Evolutionary conservation across 2,797 vertebrate genomes (phyloP).

Genomic region (Cyclura pinguis): DNA sequence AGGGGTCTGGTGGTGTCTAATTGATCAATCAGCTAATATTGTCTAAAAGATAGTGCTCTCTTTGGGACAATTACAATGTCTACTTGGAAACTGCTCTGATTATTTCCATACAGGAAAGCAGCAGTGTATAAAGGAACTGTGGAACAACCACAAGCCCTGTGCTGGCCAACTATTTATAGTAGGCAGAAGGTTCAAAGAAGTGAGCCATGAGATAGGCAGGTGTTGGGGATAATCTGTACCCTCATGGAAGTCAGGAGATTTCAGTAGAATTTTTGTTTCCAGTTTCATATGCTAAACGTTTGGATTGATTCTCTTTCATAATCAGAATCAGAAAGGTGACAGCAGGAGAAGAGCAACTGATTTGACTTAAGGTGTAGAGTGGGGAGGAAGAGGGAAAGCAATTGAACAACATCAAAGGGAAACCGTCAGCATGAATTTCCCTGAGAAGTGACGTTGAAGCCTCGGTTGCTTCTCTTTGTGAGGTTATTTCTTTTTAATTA

Average conservation of each 20-base stretch:
- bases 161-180: not conserved
- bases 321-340: not conserved
- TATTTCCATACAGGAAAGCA: not conserved
- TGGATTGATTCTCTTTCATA: not conserved
- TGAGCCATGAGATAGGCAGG: not conserved
- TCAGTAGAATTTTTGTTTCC: not conserved
- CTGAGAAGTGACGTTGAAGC: conserved; percentile 70
- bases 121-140: not conserved
- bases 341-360: conserved; percentile 28
- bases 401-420: conserved; percentile 75
- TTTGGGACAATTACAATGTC: not conserved
- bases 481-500: conserved; percentile 70
- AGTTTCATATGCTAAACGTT: not conserved
- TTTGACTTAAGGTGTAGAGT: conserved; percentile 64
- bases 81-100: not conserved
- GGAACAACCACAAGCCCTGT: not conserved
- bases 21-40: not conserved
- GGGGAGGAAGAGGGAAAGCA: conserved; percentile 65
- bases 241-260: not conserved
- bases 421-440: conserved; percentile 71
- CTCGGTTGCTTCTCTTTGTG: conserved; percentile 62
- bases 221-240: not conserved
- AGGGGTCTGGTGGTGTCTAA: not conserved
- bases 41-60: not conserved
- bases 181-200: not conserved